phyloP scores from a whole-genome alignment of 2,113 vertebrate genomes.

The Mola mola region DNA sequence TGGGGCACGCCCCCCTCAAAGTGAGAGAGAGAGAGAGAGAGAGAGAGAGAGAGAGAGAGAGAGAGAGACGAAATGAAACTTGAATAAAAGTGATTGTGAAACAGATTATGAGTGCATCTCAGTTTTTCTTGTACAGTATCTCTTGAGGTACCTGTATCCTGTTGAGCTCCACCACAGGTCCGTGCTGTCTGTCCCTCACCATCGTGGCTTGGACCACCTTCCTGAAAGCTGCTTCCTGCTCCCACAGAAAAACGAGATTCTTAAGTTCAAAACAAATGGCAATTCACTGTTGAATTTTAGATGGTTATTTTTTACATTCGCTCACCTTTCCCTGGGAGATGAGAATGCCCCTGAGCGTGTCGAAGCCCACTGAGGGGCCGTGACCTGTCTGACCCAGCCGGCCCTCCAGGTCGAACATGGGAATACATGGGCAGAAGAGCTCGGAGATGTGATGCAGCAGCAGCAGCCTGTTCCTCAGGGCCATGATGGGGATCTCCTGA shows the following conservation, averaged over 20 bases:
- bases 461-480: slow-evolving; percentile 92
- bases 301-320: not conserved
- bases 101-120: not conserved
- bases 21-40: not conserved
- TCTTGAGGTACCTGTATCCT: slow-evolving; percentile 90
- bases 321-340: slow-evolving; percentile 98
- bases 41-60: not conserved
- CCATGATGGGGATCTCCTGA: slow-evolving; percentile 93
- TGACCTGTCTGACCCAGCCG: slow-evolving; percentile 92
- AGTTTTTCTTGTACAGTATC: not conserved
- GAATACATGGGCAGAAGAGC: slow-evolving; percentile 98
- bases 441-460: slow-evolving; percentile 97
- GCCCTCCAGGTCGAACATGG: slow-evolving; percentile 98
- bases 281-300: not conserved
- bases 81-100: not conserved
- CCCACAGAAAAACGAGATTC: not conserved
- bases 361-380: slow-evolving; percentile 93
- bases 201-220: slow-evolving; percentile 99
- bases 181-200: slow-evolving; percentile 96
- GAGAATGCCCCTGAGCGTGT: slow-evolving; percentile 93
- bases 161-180: slow-evolving; percentile 97
- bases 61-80: not conserved
- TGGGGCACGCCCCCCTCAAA: slow-evolving; percentile 23
- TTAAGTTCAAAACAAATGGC: not conserved
- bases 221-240: slow-evolving; percentile 96